phyloP scores from a whole-genome alignment of 2,113 vertebrate genomes.

The Lycaon pictus region DNA sequence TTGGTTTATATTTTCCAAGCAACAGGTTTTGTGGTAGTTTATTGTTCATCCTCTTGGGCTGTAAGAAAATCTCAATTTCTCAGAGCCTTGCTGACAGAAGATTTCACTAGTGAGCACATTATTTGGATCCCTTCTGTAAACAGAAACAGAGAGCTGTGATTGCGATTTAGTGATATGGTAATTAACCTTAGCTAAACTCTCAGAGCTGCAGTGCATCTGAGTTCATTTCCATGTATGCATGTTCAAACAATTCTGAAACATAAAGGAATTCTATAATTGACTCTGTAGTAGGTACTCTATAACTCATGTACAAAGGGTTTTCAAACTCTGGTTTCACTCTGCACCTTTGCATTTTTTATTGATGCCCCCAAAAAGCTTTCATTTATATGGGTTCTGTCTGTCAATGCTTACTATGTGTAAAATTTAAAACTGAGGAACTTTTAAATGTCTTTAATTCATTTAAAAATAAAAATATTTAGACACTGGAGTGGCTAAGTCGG shows the following conservation, averaged over 20 bases:
- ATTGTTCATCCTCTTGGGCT: not conserved
- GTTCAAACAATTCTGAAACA: not conserved
- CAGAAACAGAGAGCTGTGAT: not conserved
- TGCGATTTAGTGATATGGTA: not conserved
- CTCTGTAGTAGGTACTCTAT: not conserved
- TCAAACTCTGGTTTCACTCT: not conserved
- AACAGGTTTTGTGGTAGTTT: not conserved
- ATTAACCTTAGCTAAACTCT: not conserved
- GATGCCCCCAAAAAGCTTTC: not conserved
- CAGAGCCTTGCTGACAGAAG: not conserved
- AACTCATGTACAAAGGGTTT: not conserved
- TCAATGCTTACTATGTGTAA: not conserved
- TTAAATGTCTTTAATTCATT: not conserved
- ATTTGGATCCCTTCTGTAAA: not conserved
- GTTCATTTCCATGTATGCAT: not conserved
- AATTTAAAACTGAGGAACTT: not conserved
- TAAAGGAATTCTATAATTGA: not conserved
- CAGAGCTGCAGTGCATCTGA: not conserved
- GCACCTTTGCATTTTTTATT: not conserved
- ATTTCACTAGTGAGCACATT: not conserved
- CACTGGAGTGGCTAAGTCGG: not conserved
- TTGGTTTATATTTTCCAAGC: not conserved
- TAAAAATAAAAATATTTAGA: slow-evolving; percentile 3
- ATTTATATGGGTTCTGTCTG: not conserved
- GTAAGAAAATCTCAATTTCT: not conserved